phyloP scores from a whole-genome alignment of 1,140 invertebrate species.

The Hylaeus anthracinus region DNA sequence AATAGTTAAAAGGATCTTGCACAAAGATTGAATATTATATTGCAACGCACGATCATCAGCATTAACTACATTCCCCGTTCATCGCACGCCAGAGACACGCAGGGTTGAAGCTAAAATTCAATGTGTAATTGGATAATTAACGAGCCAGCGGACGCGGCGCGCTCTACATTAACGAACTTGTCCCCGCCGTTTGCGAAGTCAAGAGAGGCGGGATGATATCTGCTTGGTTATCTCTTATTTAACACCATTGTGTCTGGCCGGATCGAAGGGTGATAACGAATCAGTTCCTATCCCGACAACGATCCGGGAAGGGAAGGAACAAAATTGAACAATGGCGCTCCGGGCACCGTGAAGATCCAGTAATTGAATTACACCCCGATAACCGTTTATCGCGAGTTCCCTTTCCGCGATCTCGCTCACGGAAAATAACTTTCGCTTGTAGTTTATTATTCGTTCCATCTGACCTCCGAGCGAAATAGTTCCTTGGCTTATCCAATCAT shows the following conservation, averaged over 20 bases:
- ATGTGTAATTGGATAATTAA: slow-evolving; percentile 61
- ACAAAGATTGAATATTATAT: neutral
- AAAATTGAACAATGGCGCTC: slow-evolving; percentile 74
- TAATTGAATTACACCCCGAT: slow-evolving; percentile 78
- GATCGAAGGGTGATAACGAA: slow-evolving; percentile 73
- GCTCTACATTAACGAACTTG: slow-evolving; percentile 59
- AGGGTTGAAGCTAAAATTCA: slow-evolving; percentile 13
- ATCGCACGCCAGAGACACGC: neutral
- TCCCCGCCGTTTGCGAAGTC: slow-evolving; percentile 41
- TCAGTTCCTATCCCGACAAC: slow-evolving; percentile 55
- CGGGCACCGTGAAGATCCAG: slow-evolving; percentile 75
- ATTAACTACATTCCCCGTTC: neutral
- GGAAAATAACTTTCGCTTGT: slow-evolving; percentile 58
- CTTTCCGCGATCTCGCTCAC: slow-evolving; percentile 32
- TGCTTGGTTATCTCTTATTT: slow-evolving; percentile 72
- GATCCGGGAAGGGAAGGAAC: slow-evolving; percentile 49
- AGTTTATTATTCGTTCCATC: slow-evolving; percentile 20
- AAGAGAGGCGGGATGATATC: slow-evolving; percentile 58
- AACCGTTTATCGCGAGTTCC: slow-evolving; percentile 71
- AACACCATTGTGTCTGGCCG: slow-evolving; percentile 74
- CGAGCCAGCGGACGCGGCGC: slow-evolving; percentile 16
- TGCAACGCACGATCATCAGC: neutral
- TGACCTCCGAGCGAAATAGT: slow-evolving; percentile 39
- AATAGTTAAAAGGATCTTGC: neutral
- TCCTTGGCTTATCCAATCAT: slow-evolving; percentile 39